A percentile compares a stretch with the other conserved stretches of the same genome.
phyloP scores from a whole-genome alignment of 2,113 vertebrate species.

The Theristicus caerulescens region DNA sequence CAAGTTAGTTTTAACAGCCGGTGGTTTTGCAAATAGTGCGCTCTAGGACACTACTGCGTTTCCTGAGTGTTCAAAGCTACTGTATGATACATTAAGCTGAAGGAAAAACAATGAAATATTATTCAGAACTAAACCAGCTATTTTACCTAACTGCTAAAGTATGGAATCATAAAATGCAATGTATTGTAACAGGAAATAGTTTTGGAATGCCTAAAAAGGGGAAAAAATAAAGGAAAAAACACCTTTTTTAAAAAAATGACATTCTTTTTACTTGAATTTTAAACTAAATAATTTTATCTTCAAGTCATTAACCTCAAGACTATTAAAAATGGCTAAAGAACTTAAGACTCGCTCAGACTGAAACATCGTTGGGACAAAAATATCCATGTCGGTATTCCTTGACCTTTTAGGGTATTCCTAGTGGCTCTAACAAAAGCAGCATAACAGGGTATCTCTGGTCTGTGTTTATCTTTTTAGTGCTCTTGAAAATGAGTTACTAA shows the following conservation, averaged over 20 bases:
- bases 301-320: background rate
- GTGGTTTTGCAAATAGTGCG: slow-evolving; percentile 36
- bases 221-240: accelerated
- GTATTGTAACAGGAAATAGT: background rate
- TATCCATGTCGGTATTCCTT: background rate
- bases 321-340: background rate
- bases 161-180: background rate
- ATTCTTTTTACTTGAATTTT: background rate
- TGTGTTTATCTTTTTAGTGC: background rate
- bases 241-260: background rate
- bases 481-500: background rate
- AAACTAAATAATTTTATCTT: background rate
- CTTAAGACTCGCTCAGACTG: background rate
- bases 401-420: slow-evolving; percentile 16
- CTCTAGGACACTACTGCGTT: slow-evolving; percentile 27
- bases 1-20: slow-evolving; percentile 17
- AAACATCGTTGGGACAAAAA: background rate
- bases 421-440: slow-evolving; percentile 7
- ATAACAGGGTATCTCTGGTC: background rate
- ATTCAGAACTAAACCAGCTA: background rate
- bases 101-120: slow-evolving; percentile 18
- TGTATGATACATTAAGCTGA: background rate
- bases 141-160: slow-evolving; percentile 1
- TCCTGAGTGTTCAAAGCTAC: slow-evolving; percentile 61
- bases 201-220: background rate